Base-by-base conservation (phyloP, 2,797 vertebrate genomes). In the Gobionotothen gibberifrons region DNA sequence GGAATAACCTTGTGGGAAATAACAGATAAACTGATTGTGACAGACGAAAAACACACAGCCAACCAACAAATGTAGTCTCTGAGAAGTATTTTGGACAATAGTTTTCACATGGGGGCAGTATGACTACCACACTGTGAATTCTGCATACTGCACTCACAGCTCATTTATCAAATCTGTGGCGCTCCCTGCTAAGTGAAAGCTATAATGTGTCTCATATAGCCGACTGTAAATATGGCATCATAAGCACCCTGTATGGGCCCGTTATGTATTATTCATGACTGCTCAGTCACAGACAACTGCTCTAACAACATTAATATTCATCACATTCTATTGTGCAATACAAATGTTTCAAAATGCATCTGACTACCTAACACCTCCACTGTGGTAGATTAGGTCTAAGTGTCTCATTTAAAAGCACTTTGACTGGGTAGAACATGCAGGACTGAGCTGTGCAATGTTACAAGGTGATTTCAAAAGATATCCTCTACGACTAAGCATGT, bases 101-200 rank as follows among this genome's bases (percentile, higher is more conserved):
- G 53, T 39, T 46, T 75, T 78, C 87, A 86, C 72, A 75, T 70
- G 87, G 78, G 82, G 85, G 83, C 86, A 84, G 81, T 81, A 47
- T 81, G 69, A 65, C 47, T 15, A 48, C 49, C 15, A 42, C 12
- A 32, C 69, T 71, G 46, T 39, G 36, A 60, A 68, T 11, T 14
- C 40, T 32, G 47, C 56, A 46, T 21, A 59, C 61, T 76, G 69
- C 65, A 51, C 62, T 78, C 55, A 49, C 62, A 52, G 14, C 58
- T 76, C 58, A 21, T 66, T 48, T 76, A 59, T 49, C 78, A 51
- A 64, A 55, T 16, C 42, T 13, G 21, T 16, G 21, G 5, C 5
- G 47, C 48, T 73, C 58, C 12, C 1, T 44, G 58, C 21, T 21
- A 32, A 66, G 26, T 56, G 39, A 53, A 55, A 40, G 52, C 56